Evolutionary conservation across 2,888 invertebrate species (phyloP), one percentile per base, ranked within the genome.

Genomic region (Molanna angustata): DNA sequence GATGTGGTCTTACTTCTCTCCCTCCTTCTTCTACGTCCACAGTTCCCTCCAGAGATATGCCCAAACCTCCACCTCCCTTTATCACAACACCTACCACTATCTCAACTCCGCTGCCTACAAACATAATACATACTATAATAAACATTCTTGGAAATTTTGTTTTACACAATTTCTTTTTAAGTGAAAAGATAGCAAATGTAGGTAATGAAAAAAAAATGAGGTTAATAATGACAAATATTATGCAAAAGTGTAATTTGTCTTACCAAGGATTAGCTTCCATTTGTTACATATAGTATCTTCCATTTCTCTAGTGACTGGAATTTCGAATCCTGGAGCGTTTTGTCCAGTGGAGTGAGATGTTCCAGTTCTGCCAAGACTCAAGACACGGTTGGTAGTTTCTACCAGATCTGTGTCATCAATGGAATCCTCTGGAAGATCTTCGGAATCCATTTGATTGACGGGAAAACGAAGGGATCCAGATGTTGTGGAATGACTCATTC

Each of bases 21-120:
- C 98, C 98, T 0, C 98, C 98, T 66, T 91, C 89, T 72, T 95
- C 94, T 48, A 99, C 96, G 70, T 99, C 99, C 33, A 97, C 98
- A 0, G 99, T 99, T 46, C 99, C 98, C 71, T 98, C 97, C 58
- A 98, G 79, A 44, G 95, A 97, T 64, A 99, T 96, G 27, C 98
- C 98, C 49, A 99, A 80, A 2, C 98, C 98, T 40, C 94, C 94
- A 37, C 93, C 92, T 64, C 93, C 91, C 71, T 76, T 72, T 4
- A 73, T 69, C 47, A 77, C 77, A 42, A 76, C 73, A 14, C 76
- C 77, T n/a, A 77, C 76, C 6, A 77, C 75, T 33, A 77, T 76
- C 60, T 76, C 76, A 35, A 76, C 76, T 3, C 74, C 76, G 11
- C 72, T 71, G 4, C 76, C 76, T 76, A 61, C 0, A 80, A 82